Base-by-base conservation (phyloP, 2,888 invertebrate species). In the Mystacides longicornis region DNA sequence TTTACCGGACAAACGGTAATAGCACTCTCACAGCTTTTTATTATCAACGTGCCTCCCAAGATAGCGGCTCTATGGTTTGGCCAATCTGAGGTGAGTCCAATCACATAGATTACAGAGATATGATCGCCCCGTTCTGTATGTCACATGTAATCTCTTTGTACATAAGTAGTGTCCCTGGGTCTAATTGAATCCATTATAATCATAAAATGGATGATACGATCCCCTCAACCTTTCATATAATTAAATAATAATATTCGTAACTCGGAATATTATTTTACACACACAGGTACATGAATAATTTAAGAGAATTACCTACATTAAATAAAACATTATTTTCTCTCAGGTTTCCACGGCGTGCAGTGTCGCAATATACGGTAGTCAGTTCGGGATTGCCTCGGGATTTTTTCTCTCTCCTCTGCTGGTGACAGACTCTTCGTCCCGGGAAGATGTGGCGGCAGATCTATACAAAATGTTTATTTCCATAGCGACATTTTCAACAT, bases 21-120 rank as follows among this genome's bases (percentile, higher is more conserved):
- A 21, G 72, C 71, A 0, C 58, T 71, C 5, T 81, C 82, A 1
- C 82, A 87, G 69, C 77, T 85, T n/a, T 80, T 85, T 63, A 75
- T 85, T 59, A 71, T 86, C 23, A 81, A 80, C 19, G 75, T 86
- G 43, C 87, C 88, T 0, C 81, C 87, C 0, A 74, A 76, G 43
- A 66, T 88, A 55, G 84, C 87, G 0, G 84, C 87, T 1, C 79
- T 81, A 16, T 86, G 86, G 86, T 86, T 86, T 67, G 81, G 81
- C 9, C 73, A 81, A 0, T 71, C 78, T 57, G 77, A 85, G 69
- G 81, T 83, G 78, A 80, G n/a, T n/a, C n/a, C n/a, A n/a, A n/a
- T n/a, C n/a, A n/a, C n/a, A n/a, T n/a, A n/a, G n/a, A n/a, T n/a
- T n/a, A n/a, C n/a, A n/a, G n/a, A n/a, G n/a, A n/a, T n/a, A n/a